Evolutionary conservation across 2,888 invertebrate species (phyloP).

Genomic region (Auanema freiburgensis): DNA sequence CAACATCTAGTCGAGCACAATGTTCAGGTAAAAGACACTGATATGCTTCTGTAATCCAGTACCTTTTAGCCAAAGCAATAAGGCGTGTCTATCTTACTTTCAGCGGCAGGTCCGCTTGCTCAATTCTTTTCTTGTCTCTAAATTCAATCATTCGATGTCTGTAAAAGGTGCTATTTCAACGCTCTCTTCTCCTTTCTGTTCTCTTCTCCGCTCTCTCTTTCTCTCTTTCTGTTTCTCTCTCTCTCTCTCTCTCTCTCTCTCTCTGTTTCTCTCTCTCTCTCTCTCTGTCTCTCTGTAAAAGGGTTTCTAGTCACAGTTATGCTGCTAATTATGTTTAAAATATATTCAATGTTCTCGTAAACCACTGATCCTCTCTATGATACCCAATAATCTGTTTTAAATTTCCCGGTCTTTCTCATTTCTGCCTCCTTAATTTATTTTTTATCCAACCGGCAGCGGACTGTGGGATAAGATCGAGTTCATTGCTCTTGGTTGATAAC

Average conservation of each 20-base stretch:
- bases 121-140: background rate
- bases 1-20: no score
- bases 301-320: conserved; percentile 6
- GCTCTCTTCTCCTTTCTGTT: no score
- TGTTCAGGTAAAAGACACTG: background rate
- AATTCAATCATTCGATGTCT: background rate
- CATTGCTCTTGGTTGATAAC: no score
- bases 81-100: background rate
- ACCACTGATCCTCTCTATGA: no score
- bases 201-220: background rate
- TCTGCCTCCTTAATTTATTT: no score
- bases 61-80: conserved; percentile 2
- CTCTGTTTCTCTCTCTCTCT: background rate
- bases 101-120: conserved; percentile 4
- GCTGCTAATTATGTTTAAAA: background rate
- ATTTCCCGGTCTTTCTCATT: no score
- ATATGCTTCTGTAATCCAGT: background rate
- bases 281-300: conserved; percentile 1
- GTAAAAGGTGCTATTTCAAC: conserved; percentile 4
- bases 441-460: no score
- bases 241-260: background rate
- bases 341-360: no score
- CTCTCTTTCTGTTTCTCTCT: background rate
- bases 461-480: no score
- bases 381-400: no score